Base-by-base conservation (phyloP, 2,888 invertebrate genomes). In the Eudasyphora cyanicolor region DNA sequence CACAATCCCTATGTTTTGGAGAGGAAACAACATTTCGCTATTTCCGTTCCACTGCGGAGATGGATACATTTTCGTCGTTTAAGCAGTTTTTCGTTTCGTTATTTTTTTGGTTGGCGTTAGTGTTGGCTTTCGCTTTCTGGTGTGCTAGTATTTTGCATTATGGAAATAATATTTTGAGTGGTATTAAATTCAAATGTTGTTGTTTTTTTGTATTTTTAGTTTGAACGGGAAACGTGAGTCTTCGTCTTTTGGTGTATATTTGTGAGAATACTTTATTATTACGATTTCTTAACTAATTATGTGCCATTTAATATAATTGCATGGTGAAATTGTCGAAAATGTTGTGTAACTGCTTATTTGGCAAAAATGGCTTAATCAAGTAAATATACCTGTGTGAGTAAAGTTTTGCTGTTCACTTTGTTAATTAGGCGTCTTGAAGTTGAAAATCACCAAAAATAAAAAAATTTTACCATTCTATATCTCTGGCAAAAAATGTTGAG, bases 211-310 rank as follows among this genome's bases (percentile, higher is more conserved):
- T 45, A 45, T 14, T n/a, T 60, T 4, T n/a, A n/a, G 45, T 4
- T n/a, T n/a, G 45, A 4, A n/a, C 1, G 45, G 45, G 45, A 2
- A 4, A 14, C n/a, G 2, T 45, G 4, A 7, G n/a, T n/a, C 3
- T n/a, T 6, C 45, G n/a, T 45, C 45, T n/a, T 45, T 1, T 45
- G 12, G 32, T 32, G 32, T 32, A 32, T 32, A 8, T 32, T 14
- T 74, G 49, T 69, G 7, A 57, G 27, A 24, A 57, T 14, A 57
- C 27, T 57, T 57, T 57, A 57, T 57, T 57, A 24, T 32, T 29
- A 64, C 64, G 60, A 75, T 82, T 78, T 78, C 45, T 78, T 62
- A 64, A 42, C 75, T 82, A 78, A 78, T 82, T 82, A 78, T 70
- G 57, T 78, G 70, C 29, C 69, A 82, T 82, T 82, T 70, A 70